A percentile compares a stretch with the other conserved stretches of the same genome.
Conservation (phyloP, 2,113 vertebrate species). For the Gulo gulo region DNA sequence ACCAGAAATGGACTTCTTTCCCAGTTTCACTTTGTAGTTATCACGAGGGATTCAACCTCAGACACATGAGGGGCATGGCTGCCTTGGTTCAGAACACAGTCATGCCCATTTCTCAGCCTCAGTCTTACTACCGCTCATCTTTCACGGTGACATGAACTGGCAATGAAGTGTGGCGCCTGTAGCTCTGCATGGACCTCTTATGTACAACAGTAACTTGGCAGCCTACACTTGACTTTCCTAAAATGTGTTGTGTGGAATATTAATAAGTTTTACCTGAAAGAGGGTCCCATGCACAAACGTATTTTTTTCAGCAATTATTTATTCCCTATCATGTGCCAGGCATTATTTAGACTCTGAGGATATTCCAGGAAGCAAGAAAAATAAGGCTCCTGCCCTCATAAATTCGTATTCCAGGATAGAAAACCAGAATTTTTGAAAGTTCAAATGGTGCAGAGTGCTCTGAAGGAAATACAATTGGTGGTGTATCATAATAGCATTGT, state of each 20-base stretch:
- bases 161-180: background rate
- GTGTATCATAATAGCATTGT: background rate
- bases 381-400: background rate
- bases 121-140: fast-evolving
- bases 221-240: background rate
- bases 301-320: background rate
- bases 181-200: background rate
- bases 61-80: background rate
- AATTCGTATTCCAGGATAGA: background rate
- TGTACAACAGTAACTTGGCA: background rate
- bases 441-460: background rate
- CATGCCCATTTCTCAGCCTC: background rate
- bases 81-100: background rate
- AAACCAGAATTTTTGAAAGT: background rate
- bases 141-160: fast-evolving
- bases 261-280: background rate
- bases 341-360: background rate
- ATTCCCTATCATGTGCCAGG: background rate
- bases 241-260: background rate
- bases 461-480: background rate
- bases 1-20: background rate
- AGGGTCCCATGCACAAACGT: background rate
- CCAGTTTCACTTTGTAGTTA: background rate
- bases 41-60: background rate
- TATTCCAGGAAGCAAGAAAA: background rate